Evolutionary conservation across 2,888 invertebrate genomes (phyloP), one percentile per base, ranked within the genome.

Genomic region (Drosophila suboccidentalis): DNA sequence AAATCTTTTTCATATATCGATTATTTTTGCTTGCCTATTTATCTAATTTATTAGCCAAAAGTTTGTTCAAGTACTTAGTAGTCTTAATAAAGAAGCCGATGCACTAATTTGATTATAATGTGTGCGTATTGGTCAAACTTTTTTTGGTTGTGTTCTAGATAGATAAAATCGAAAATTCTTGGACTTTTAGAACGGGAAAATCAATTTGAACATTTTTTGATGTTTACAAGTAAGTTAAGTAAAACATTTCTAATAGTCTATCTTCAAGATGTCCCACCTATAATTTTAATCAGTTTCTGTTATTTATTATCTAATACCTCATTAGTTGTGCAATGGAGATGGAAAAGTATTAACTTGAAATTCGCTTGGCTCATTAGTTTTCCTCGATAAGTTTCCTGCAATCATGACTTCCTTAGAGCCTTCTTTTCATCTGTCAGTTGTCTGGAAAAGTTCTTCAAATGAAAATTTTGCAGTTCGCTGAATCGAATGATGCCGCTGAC

Each of bases 401-500:
- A 43, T 49, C 26, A 19, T 51, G 9, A 51, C 1, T 26, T 22
- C 36, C 36, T 11, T 4, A 26, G 5, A 22, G 46, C 4, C 26
- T 38, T 1, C 29, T 4, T 41, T 13, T 29, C 2, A n/a, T 29
- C 39, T 32, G 17, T n/a, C 19, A 17, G 17, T 54, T 26, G 26
- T 26, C 26, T 11, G 19, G 26, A 58, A 58, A 71, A 63, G 64
- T 58, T 43, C 47, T 22, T 44, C 61, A 53, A 79, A 67, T 74
- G 65, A 71, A 32, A 62, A 71, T 80, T 77, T 71, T 64, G 6
- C 83, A 77, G 86, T 57, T 83, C 80, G 75, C 75, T 88, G 83
- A 72, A 69, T 88, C 72, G 75, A 80, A 86, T 88, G 71, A 87
- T 87, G 81, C 74, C 64, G 66, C 77, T 70, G 59, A 71, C 64